These are phyloP conservation scores for Brachionus plicatilis DNA, from an alignment of 1,140 invertebrate genomes.

Conservation along the genomic window DNA sequence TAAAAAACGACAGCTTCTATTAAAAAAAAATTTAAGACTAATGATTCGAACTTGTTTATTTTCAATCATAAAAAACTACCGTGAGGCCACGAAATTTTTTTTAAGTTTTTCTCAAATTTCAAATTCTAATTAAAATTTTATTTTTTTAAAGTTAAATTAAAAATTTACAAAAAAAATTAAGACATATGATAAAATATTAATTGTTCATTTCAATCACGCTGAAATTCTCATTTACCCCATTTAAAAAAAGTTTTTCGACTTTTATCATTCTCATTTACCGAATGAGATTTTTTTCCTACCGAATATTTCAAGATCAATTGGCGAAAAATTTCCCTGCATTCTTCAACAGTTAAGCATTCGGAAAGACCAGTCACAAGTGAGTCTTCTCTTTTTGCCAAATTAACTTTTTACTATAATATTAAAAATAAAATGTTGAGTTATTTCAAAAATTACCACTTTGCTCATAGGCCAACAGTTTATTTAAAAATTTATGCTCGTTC, in stretches of 20 bases:
- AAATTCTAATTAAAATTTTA: neutral
- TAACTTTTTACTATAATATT: neutral
- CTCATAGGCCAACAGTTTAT: neutral
- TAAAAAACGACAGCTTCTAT: no score
- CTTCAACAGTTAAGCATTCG: conserved; percentile 5
- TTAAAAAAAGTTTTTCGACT: neutral
- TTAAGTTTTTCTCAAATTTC: no score
- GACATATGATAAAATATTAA: no score
- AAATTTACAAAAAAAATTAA: neutral
- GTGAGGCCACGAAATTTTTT: no score
- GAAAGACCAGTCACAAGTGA: neutral
- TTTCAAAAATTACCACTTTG: neutral
- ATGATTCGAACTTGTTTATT: no score
- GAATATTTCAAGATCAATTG: neutral
- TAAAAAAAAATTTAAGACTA: no score
- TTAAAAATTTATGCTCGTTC: neutral
- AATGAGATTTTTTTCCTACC: neutral
- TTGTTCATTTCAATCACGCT: no score
- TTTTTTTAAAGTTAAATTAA: neutral
- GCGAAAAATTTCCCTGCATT: neutral
- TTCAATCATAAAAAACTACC: no score
- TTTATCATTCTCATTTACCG: neutral
- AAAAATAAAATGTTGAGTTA: neutral
- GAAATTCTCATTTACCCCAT: neutral
- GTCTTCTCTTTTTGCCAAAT: neutral